Evolutionary conservation across 2,113 vertebrate species (phyloP).

Genomic region (Bujurquina vittata): DNA sequence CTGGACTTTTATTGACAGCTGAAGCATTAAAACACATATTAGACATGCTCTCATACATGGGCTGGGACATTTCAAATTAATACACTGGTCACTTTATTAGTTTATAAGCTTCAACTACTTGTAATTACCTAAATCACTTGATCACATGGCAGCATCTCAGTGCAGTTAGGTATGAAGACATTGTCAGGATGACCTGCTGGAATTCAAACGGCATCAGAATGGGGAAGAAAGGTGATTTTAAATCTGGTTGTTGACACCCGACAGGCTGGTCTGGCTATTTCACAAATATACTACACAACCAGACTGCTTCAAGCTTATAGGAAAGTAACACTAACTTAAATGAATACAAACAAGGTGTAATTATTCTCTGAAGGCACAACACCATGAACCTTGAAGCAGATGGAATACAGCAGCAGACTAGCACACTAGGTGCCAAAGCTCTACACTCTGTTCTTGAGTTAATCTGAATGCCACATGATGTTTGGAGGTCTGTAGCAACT

Average conservation of each 20-base stretch:
- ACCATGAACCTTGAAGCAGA: neutral
- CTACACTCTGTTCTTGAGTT: too few species aligned
- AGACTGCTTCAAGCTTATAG: neutral
- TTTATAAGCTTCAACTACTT: neutral
- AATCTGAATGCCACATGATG: too few species aligned
- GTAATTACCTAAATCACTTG: neutral
- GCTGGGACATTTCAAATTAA: neutral
- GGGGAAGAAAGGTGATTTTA: neutral
- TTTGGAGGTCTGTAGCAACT: too few species aligned
- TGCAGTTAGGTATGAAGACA: neutral
- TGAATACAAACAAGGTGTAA: too few species aligned
- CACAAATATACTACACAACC: neutral
- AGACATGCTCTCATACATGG: neutral
- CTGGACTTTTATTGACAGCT: neutral
- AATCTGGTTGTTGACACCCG: neutral
- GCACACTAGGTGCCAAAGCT: neutral
- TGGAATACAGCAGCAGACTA: neutral
- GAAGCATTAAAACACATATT: neutral
- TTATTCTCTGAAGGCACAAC: too few species aligned
- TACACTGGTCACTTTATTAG: neutral
- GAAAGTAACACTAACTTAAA: neutral
- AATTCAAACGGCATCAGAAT: neutral
- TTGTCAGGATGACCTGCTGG: neutral
- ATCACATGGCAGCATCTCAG: neutral
- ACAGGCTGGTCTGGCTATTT: neutral